These are phyloP conservation scores for Dysdera silvatica DNA, from an alignment of 1,140 invertebrate species.

Conservation along the genomic window DNA sequence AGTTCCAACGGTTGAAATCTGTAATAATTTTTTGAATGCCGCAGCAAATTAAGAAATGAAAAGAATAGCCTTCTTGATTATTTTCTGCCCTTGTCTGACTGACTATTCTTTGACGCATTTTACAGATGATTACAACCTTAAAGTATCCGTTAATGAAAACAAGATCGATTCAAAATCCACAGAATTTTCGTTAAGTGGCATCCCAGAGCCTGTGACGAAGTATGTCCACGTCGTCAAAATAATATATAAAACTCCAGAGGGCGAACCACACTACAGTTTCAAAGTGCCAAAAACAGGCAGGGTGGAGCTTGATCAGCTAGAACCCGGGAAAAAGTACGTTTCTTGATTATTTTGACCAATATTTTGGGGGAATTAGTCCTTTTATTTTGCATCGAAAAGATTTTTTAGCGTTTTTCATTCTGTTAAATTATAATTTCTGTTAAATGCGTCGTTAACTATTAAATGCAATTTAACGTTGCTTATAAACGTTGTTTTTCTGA, in stretches of 20 bases:
- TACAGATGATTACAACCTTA: slow-evolving; percentile 67
- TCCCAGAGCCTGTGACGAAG: slow-evolving; percentile 77
- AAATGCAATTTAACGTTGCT: too few relatives aligned
- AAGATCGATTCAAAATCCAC: slow-evolving; percentile 50
- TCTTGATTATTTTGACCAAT: not conserved
- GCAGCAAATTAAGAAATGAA: not conserved
- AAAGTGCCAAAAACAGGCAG: slow-evolving; percentile 72
- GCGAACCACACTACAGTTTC: slow-evolving; percentile 68
- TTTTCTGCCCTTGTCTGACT: not conserved
- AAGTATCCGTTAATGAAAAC: slow-evolving; percentile 61
- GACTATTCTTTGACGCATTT: slow-evolving; percentile 11
- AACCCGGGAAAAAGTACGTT: slow-evolving; percentile 60
- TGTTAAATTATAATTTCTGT: too few relatives aligned
- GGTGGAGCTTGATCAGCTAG: slow-evolving; percentile 59
- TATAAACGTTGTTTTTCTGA: too few relatives aligned
- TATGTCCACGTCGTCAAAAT: slow-evolving; percentile 83
- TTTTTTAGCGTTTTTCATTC: not conserved
- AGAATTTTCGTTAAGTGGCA: slow-evolving; percentile 60
- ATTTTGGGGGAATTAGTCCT: not conserved
- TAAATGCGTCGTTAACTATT: too few relatives aligned
- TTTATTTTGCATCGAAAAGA: not conserved
- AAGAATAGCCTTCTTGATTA: too few relatives aligned
- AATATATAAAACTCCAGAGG: slow-evolving; percentile 63
- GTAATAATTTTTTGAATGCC: too few relatives aligned
- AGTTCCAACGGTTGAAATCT: too few relatives aligned